A percentile compares a stretch with the other conserved stretches of the same genome.
Evolutionary conservation across 2,797 vertebrate genomes (phyloP).

Genomic region (Alauda arvensis): DNA sequence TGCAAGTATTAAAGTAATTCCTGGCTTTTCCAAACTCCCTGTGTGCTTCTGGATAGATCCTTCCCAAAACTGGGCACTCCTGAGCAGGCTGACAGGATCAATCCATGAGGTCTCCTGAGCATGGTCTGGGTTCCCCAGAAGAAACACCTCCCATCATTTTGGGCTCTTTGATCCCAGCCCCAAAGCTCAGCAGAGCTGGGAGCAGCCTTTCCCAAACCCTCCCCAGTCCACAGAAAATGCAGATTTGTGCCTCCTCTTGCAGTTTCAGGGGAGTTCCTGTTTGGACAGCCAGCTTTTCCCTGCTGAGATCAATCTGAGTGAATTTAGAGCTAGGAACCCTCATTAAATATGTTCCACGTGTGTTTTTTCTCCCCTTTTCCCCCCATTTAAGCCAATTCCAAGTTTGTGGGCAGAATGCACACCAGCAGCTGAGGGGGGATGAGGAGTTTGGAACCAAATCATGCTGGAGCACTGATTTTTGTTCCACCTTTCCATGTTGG

Average conservation of each 20-base stretch:
- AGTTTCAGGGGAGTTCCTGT: background rate
- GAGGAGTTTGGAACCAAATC: background rate
- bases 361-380: background rate
- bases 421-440: background rate
- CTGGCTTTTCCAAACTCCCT: background rate
- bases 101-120: background rate
- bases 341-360: conserved; percentile 34
- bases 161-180: background rate
- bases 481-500: background rate
- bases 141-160: background rate
- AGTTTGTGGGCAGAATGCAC: conserved; percentile 6
- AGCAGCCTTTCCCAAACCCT: background rate
- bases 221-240: background rate
- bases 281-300: conserved; percentile 24
- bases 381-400: conserved; percentile 9
- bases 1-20: background rate
- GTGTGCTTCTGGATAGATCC: fast-evolving
- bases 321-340: background rate
- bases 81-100: background rate
- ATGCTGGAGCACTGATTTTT: background rate
- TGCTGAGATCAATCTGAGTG: conserved; percentile 26
- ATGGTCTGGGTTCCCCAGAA: background rate
- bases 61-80: background rate
- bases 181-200: background rate
- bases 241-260: background rate